Percentiles rank a stretch among this genome's conserved stretches.
These are phyloP conservation scores for Homarus americanus DNA, from an alignment of 1,140 invertebrate species.

Conservation along the genomic window DNA sequence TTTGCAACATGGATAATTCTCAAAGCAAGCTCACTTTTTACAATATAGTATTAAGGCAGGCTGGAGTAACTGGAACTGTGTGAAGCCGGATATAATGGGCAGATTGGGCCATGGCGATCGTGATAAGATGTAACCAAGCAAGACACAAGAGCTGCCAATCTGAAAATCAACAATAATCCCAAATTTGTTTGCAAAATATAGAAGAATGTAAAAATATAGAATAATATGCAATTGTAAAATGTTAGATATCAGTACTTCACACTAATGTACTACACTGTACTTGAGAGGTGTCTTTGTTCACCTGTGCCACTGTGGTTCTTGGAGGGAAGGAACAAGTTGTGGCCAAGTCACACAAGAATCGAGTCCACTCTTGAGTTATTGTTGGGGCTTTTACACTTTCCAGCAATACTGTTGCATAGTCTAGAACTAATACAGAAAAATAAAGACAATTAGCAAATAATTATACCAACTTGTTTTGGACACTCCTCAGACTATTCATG, in stretches of 20 bases:
- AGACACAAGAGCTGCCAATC: slow-evolving; percentile 41
- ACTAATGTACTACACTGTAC: too few species aligned
- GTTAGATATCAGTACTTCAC: too few species aligned
- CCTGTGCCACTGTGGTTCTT: slow-evolving; percentile 44
- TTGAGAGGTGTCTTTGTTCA: background rate
- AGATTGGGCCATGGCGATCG: slow-evolving; percentile 48
- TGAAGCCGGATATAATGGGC: slow-evolving; percentile 36
- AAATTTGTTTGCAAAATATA: too few species aligned
- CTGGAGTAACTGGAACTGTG: slow-evolving; percentile 35
- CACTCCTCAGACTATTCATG: too few species aligned
- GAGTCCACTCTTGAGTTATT: slow-evolving; percentile 38
- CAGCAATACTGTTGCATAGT: slow-evolving; percentile 40
- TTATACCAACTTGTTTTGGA: background rate
- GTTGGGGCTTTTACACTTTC: slow-evolving; percentile 40
- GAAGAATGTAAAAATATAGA: too few species aligned
- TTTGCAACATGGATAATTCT: too few species aligned
- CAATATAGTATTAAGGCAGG: slow-evolving; percentile 38
- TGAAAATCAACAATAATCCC: too few species aligned
- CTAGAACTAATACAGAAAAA: slow-evolving; percentile 29
- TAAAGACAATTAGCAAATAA: background rate
- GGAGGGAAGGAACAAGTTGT: slow-evolving; percentile 47
- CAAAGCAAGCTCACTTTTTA: slow-evolving; percentile 13
- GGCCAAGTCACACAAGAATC: slow-evolving; percentile 41
- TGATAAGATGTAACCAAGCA: slow-evolving; percentile 45
- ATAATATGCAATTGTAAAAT: too few species aligned